Base-by-base conservation (phyloP, 2,888 invertebrate genomes). In the Belgica antarctica region DNA sequence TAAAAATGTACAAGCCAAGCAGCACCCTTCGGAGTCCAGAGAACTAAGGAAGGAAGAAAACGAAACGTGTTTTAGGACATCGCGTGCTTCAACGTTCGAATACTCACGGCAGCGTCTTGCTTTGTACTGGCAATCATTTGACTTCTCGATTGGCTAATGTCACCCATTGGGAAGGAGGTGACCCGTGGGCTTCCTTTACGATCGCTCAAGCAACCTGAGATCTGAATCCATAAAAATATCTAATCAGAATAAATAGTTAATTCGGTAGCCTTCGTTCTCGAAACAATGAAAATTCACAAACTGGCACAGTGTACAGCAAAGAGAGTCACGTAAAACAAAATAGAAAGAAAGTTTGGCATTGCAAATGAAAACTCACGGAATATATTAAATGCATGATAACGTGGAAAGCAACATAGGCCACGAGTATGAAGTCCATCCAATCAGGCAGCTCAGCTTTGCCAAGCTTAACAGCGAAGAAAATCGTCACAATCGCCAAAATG, bases 391-490 rank as follows among this genome's bases (percentile, higher is more conserved):
- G 96, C 77, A 92, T 87, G 71, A 92, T 77, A 61, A 96, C 89
- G 78, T 97, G 94, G 82, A 96, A 91, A 2, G 88, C 88, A 12
- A 96, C 93, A 80, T 89, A 96, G 5, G 89, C 91, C 2, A 92
- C 92, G 73, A 97, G 80, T 72, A 96, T 88, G 87, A 89, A 96
- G 73, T 92, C 89, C 17, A 68, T 19, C 89, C 92, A 93, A 70
- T 87, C 83, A 0, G 95, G 94, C 52, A 96, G 82, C 76, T 92
- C 89, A 2, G 94, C 92, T 80, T 94, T 93, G 73, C 86, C 85
- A 72, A 96, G 83, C 76, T 89, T 88, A 24, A 93, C 89, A 46
- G 96, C 93, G 77, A 96, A 89, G 85, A 96, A 96, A 75, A 97
- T 91, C 65, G 94, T 90, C 12, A 94, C 89, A 80, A 96, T 90